Evolutionary conservation across 2,888 invertebrate genomes (phyloP).

Genomic region (Silvanus unidentatus): DNA sequence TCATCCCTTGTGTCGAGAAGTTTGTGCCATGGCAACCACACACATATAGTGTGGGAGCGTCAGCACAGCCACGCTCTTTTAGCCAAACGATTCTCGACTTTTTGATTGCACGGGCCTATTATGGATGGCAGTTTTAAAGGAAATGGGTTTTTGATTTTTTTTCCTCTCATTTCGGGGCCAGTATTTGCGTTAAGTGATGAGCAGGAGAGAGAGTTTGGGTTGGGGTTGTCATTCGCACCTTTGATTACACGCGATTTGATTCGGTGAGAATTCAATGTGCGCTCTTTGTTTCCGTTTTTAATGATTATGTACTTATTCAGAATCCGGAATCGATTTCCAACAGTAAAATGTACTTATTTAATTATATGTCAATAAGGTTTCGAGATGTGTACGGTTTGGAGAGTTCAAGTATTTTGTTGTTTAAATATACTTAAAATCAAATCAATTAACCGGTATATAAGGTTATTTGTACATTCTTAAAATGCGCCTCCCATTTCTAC

Average conservation of each 20-base stretch:
- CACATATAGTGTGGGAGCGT: too few relatives aligned
- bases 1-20: slow-evolving; percentile 30
- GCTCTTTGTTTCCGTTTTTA: too few relatives aligned
- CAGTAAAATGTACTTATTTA: slow-evolving; percentile 19
- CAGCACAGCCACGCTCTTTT: slow-evolving; percentile 17
- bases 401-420: slow-evolving; percentile 27
- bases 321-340: too few relatives aligned
- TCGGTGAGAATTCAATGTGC: too few relatives aligned
- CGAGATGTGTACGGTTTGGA: slow-evolving; percentile 20
- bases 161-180: too few relatives aligned
- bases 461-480: background rate
- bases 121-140: slow-evolving; percentile 17
- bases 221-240: too few relatives aligned
- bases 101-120: slow-evolving; percentile 20
- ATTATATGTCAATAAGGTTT: slow-evolving; percentile 34
- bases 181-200: too few relatives aligned
- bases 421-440: slow-evolving; percentile 36
- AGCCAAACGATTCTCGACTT: slow-evolving; percentile 31
- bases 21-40: slow-evolving; percentile 37
- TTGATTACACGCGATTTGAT: too few relatives aligned
- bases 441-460: slow-evolving; percentile 33
- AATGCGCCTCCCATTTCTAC: background rate
- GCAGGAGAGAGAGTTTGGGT: too few relatives aligned
- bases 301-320: too few relatives aligned
- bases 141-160: slow-evolving; percentile 11